A percentile compares a stretch with the other conserved stretches of the same genome.
phyloP scores from a whole-genome alignment of 2,797 vertebrate species.

The Falco berigora region DNA sequence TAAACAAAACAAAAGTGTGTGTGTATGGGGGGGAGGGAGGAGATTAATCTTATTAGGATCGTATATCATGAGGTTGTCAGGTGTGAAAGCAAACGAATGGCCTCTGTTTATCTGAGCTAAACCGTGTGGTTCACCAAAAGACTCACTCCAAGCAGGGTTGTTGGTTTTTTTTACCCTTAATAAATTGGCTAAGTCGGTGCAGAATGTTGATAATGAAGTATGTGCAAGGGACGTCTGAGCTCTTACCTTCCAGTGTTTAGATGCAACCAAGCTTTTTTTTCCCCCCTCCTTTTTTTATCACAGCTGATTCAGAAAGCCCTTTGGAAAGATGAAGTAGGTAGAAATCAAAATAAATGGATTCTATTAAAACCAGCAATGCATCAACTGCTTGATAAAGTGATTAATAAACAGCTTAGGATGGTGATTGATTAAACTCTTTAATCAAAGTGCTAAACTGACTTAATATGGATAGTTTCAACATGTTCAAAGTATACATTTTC shows the following conservation, averaged over 20 bases:
- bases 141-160: conserved; percentile 76
- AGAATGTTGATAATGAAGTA: conserved; percentile 89
- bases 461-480: conserved; percentile 83
- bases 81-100: conserved; percentile 96
- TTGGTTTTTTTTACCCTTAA: conserved; percentile 72
- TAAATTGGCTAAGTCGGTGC: conserved; percentile 92
- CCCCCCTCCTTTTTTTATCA: conserved; percentile 81
- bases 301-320: conserved; percentile 90
- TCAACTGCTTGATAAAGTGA: conserved; percentile 99
- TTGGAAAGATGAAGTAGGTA: conserved; percentile 96
- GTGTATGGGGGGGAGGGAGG: conserved; percentile 51
- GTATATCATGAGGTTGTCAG: conserved; percentile 93
- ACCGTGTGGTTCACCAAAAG: conserved; percentile 87
- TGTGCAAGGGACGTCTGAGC: conserved; percentile 73
- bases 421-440: conserved; percentile 99
- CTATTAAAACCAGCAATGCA: conserved; percentile 99
- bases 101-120: conserved; percentile 95
- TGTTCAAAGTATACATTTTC: conserved; percentile 77
- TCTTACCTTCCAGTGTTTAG: conserved; percentile 71
- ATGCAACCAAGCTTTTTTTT: conserved; percentile 56
- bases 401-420: conserved; percentile 97
- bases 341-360: conserved; percentile 99
- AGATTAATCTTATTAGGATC: conserved; percentile 95
- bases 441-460: conserved; percentile 95
- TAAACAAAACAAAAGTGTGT: conserved; percentile 66